These are phyloP conservation scores for Naja naja DNA, from an alignment of 2,113 vertebrate species.

Conservation along the genomic window DNA sequence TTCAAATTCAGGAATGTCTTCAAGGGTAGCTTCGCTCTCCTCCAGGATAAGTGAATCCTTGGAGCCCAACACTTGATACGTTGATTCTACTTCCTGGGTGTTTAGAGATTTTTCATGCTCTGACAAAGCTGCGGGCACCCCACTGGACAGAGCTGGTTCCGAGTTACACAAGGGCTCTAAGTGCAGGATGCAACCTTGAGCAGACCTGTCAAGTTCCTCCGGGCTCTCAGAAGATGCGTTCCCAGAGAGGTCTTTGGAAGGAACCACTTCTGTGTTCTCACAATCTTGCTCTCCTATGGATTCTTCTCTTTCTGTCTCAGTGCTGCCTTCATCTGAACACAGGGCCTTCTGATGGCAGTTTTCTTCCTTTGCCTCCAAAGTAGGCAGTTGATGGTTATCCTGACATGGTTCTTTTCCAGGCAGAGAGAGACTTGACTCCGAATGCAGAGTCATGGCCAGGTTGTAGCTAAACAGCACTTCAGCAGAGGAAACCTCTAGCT, in stretches of 20 bases:
- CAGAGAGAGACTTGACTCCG: conserved; percentile 11
- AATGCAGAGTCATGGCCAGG: conserved; percentile 3
- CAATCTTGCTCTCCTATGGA: rapidly evolving
- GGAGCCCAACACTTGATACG: conserved; percentile 55
- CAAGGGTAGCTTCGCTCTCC: conserved; percentile 27
- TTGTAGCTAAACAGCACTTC: conserved; percentile 56
- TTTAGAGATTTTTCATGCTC: neutral
- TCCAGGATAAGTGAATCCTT: conserved; percentile 51
- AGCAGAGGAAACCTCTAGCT: conserved; percentile 71
- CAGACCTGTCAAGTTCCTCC: neutral
- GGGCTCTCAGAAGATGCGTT: neutral
- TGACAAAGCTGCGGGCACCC: neutral
- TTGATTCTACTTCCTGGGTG: conserved; percentile 20
- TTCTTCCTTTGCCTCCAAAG: conserved; percentile 29
- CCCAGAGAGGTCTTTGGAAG: neutral
- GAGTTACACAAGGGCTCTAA: conserved; percentile 63
- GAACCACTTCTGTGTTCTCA: neutral
- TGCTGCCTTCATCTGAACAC: neutral
- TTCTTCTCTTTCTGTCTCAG: rapidly evolving
- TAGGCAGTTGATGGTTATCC: neutral
- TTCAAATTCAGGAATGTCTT: conserved; percentile 62
- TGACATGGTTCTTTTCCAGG: conserved; percentile 28
- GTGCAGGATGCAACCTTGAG: conserved; percentile 63
- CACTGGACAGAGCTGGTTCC: conserved; percentile 43
- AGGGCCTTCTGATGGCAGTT: conserved; percentile 30